Conservation (phyloP, 2,888 invertebrate genomes). For the Netelia virgata region DNA sequence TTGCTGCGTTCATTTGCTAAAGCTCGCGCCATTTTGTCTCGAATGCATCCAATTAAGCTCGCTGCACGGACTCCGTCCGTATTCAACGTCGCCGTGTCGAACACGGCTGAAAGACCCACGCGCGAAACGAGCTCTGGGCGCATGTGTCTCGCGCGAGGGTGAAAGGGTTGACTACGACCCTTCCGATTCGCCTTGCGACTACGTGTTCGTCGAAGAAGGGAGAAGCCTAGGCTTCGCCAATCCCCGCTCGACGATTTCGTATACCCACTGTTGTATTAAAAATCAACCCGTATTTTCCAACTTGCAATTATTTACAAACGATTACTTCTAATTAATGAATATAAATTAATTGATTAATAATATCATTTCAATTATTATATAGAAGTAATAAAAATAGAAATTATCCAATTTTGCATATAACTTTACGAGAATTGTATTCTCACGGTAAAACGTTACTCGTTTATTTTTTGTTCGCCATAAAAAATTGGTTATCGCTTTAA, state of each 20-base stretch:
- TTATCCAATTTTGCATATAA: too few species aligned
- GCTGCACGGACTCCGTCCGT: conserved; percentile 58
- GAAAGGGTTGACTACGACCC: conserved; percentile 78
- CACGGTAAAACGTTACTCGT: too few species aligned
- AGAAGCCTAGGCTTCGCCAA: conserved; percentile 51
- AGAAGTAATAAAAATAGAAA: too few species aligned
- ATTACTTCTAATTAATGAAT: not conserved
- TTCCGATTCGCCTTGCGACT: conserved; percentile 56
- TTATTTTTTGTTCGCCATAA: not conserved
- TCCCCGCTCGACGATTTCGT: conserved; percentile 30
- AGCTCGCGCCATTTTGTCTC: conserved; percentile 77
- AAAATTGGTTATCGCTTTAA: conserved; percentile 13
- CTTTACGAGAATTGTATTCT: too few species aligned
- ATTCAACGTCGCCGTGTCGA: conserved; percentile 34
- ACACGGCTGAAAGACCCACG: conserved; percentile 3
- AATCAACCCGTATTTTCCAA: not conserved
- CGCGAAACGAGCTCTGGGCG: conserved; percentile 69
- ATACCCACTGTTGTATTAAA: not conserved
- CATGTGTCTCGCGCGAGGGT: conserved; percentile 73
- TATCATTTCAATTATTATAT: too few species aligned
- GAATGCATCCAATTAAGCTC: conserved; percentile 77
- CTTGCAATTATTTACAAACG: conserved; percentile 15
- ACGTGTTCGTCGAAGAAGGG: conserved; percentile 44
- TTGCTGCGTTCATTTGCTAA: conserved; percentile 26
- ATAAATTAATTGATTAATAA: too few species aligned